Percentiles rank a stretch among this genome's conserved stretches.
These are phyloP conservation scores for Drosophila ambigua DNA, from an alignment of 1,140 invertebrate species.

Conservation along the genomic window DNA sequence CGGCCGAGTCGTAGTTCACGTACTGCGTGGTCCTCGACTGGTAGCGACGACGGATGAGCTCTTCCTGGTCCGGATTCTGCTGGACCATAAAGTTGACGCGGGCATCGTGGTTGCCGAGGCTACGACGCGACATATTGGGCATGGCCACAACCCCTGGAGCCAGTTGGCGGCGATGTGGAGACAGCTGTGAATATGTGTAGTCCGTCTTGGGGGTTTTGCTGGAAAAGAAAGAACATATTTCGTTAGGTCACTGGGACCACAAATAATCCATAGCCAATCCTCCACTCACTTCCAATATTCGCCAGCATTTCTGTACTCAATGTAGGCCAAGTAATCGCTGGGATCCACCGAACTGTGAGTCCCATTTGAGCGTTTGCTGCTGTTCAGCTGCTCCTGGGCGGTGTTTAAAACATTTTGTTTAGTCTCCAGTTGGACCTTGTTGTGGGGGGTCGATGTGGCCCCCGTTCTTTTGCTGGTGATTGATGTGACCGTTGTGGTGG, in stretches of 20 bases:
- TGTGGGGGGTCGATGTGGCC: slow-evolving; percentile 67
- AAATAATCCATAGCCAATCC: neutral
- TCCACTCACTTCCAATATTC: slow-evolving; percentile 89
- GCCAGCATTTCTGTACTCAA: slow-evolving; percentile 87
- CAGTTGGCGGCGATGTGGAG: slow-evolving; percentile 90
- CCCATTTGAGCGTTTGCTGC: slow-evolving; percentile 69
- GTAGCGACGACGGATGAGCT: slow-evolving; percentile 76
- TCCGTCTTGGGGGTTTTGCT: slow-evolving; percentile 92
- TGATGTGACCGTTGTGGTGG: slow-evolving; percentile 46
- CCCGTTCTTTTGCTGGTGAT: slow-evolving; percentile 44
- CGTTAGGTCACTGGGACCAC: neutral
- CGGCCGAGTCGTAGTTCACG: slow-evolving; percentile 74
- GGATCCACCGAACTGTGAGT: slow-evolving; percentile 44
- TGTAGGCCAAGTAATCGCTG: slow-evolving; percentile 85
- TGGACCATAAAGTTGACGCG: slow-evolving; percentile 77
- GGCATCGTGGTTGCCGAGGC: slow-evolving; percentile 83
- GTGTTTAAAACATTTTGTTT: slow-evolving; percentile 72
- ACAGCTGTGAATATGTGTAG: slow-evolving; percentile 90
- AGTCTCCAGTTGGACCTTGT: slow-evolving; percentile 57
- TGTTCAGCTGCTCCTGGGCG: slow-evolving; percentile 60
- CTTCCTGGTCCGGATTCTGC: slow-evolving; percentile 71
- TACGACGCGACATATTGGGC: slow-evolving; percentile 92
- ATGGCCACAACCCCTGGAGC: slow-evolving; percentile 90
- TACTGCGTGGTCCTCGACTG: slow-evolving; percentile 47
- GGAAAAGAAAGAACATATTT: slow-evolving; percentile 5